A percentile compares a stretch with the other conserved stretches of the same genome.
Conservation (phyloP, 2,797 vertebrate genomes). For the Rhabdophis nuchalis region DNA sequence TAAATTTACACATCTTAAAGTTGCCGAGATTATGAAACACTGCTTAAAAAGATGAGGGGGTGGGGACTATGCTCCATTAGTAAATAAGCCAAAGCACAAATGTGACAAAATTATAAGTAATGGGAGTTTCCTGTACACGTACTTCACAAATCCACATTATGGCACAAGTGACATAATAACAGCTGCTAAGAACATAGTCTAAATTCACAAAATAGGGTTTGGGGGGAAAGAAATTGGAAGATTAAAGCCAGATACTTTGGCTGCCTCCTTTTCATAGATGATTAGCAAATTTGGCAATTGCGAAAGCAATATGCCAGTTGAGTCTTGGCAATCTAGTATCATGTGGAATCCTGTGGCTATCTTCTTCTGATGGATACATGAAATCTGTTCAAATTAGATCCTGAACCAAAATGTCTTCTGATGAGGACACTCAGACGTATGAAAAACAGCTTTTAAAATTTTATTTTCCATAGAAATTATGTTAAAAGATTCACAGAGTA, state of each 20-base stretch:
- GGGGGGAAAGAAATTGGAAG: background rate
- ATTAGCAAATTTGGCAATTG: background rate
- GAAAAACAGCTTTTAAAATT: background rate
- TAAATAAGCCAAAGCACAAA: background rate
- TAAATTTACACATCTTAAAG: background rate
- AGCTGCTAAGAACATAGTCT: background rate
- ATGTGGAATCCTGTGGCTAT: background rate
- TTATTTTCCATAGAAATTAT: slow-evolving; percentile 17
- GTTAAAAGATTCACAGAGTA: background rate
- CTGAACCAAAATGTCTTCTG: background rate
- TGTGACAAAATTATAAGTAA: background rate
- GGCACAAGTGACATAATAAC: background rate
- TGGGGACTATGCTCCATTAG: background rate
- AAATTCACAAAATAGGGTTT: background rate
- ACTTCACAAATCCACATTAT: background rate
- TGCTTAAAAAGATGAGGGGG: background rate
- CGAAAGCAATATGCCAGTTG: background rate
- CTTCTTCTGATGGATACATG: background rate
- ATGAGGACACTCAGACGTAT: background rate
- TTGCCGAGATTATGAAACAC: background rate
- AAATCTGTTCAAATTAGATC: background rate
- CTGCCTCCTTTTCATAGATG: background rate
- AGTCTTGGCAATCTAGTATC: background rate
- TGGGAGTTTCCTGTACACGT: background rate
- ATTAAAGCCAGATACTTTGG: background rate